Evolutionary conservation across 2,797 vertebrate species (phyloP), one percentile per base, ranked within the genome.

Genomic region (Mormyrus hasselquistii): DNA sequence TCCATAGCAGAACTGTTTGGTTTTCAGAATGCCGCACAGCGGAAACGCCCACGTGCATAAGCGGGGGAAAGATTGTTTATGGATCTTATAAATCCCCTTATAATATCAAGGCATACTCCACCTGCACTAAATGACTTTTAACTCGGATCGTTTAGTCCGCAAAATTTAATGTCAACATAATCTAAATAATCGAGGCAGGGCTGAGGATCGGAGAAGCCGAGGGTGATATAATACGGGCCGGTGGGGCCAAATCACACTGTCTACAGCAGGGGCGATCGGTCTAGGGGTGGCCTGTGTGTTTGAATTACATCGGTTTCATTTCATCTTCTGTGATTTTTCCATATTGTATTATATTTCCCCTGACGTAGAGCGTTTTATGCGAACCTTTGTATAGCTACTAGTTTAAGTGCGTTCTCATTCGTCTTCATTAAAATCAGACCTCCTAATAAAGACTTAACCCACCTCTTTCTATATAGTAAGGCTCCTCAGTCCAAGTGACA

Each of bases 291-390:
- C 12, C 12, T 57, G 2, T 41, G 52, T 53, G 52, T 57, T 29
- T 94, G 96, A 96, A 96, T 91, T 96, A 96, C 96, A 95, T 91
- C 91, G 92, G 91, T 93, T 93, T 95, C 94, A 94, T 93, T 91
- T 90, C 91, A 93, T 92, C 94, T 92, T 89, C 93, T 93, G 95
- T 95, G 95, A 96, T 96, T 93, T 62, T 96, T 95, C 95, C 93
- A 94, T 94, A 94, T 94, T 95, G 73, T 79, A 79, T 41, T 44
- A 79, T n/a, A 22, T 59, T 59, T 57, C 6, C 55, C 55, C 19
- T n/a, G 19, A 59, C 55, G 19, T 4, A 59, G 19, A 59, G 10
- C 65, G 65, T 14, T 73, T 41, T 38, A 73, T 41, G 69, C 29
- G 34, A 38, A 34, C 29, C 69, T 38, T 73, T 73, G 34, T 12